A percentile compares a stretch with the other conserved stretches of the same genome.
These are phyloP conservation scores for Scleropages formosus DNA, from an alignment of 2,797 vertebrate genomes.

Conservation along the genomic window DNA sequence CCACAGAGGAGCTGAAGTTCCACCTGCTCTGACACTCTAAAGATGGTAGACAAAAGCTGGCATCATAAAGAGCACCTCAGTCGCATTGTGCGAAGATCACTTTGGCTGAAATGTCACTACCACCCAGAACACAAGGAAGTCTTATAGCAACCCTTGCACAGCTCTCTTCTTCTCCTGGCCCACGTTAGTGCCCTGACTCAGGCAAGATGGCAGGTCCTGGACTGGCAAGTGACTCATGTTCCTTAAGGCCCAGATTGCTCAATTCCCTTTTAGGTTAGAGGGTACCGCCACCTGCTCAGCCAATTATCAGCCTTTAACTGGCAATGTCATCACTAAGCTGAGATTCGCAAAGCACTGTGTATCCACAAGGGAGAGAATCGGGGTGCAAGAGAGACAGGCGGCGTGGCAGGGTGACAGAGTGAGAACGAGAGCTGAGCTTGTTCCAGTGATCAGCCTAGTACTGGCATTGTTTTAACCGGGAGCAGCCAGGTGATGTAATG, in stretches of 20 bases:
- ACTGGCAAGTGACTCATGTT: background rate
- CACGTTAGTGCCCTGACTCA: background rate
- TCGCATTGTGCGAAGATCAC: background rate
- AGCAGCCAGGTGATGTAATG: too few relatives aligned
- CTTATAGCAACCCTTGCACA: background rate
- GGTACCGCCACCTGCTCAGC: background rate
- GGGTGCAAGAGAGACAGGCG: slow-evolving; percentile 55
- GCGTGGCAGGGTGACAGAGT: slow-evolving; percentile 39
- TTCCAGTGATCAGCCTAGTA: background rate
- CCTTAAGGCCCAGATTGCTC: background rate
- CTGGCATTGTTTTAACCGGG: too few relatives aligned
- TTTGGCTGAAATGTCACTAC: background rate
- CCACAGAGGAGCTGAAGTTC: background rate
- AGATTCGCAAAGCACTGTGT: background rate
- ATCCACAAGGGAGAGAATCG: slow-evolving; percentile 45
- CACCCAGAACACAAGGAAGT: slow-evolving; percentile 2
- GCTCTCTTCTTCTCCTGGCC: too few relatives aligned
- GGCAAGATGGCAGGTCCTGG: background rate
- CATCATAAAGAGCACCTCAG: background rate
- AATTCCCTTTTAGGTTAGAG: background rate
- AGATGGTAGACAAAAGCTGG: background rate
- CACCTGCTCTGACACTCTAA: background rate
- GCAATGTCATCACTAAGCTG: background rate
- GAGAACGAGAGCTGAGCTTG: background rate
- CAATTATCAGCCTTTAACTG: background rate